A percentile compares a stretch with the other conserved stretches of the same genome.
phyloP scores from a whole-genome alignment of 1,140 invertebrate genomes.

The Helicoverpa armigera region DNA sequence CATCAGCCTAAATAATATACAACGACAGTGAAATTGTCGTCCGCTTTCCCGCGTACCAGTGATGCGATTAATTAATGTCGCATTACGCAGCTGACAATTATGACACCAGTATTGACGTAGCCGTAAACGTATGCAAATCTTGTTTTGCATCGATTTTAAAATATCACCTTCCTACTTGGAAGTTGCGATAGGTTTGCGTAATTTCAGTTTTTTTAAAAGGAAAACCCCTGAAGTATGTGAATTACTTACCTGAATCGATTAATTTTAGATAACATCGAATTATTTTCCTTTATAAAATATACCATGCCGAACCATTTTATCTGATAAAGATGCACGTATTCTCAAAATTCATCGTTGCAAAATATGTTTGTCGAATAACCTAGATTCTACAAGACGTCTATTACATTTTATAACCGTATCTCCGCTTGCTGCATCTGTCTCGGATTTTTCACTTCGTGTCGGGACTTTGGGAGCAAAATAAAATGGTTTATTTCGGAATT shows the following conservation, averaged over 20 bases:
- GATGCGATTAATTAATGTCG: constrained; percentile 43
- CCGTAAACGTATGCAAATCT: constrained; percentile 30
- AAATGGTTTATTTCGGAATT: not conserved
- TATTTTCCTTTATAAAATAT: no score
- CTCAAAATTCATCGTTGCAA: not conserved
- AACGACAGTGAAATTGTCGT: constrained; percentile 28
- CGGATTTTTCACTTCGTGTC: constrained; percentile 1
- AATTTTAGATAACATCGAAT: no score
- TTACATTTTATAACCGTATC: constrained; percentile 18
- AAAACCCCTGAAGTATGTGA: no score
- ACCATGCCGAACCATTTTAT: not conserved
- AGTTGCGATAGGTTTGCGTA: not conserved
- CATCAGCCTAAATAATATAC: constrained; percentile 40
- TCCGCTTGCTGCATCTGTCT: not conserved
- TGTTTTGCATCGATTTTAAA: constrained; percentile 16
- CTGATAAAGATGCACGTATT: no score
- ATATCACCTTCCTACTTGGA: not conserved
- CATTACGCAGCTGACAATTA: constrained; percentile 42
- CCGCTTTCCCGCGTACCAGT: constrained; percentile 32
- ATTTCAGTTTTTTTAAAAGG: not conserved
- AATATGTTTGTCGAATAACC: constrained; percentile 19
- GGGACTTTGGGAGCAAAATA: not conserved
- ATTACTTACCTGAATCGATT: no score
- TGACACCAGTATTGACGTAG: constrained; percentile 18
- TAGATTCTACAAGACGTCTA: constrained; percentile 6